Evolutionary conservation across 1,140 invertebrate species (phyloP).

Genomic region (Tetramorium alpestre): DNA sequence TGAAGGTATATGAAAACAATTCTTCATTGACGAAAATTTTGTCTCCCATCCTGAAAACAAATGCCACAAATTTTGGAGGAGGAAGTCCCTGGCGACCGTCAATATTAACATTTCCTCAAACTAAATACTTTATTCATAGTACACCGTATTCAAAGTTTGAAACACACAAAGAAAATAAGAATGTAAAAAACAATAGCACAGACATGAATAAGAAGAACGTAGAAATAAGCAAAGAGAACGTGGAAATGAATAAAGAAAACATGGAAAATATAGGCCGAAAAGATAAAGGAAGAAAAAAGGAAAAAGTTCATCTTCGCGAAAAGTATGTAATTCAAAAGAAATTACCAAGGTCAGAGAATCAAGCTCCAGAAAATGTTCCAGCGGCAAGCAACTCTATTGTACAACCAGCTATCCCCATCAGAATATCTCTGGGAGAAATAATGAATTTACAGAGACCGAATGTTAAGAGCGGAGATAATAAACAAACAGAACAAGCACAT

Average conservation of each 20-base stretch:
- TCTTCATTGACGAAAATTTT: constrained; percentile 78
- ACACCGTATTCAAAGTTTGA: constrained; percentile 72
- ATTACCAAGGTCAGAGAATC: background rate
- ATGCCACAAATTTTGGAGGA: constrained; percentile 56
- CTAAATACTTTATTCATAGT: constrained; percentile 77
- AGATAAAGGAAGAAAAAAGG: constrained; percentile 59
- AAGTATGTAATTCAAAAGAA: constrained; percentile 27
- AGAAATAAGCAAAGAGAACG: constrained; percentile 50
- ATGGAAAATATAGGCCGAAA: constrained; percentile 49
- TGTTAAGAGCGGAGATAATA: constrained; percentile 13
- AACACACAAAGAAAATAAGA: constrained; percentile 9
- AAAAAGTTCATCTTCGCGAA: constrained; percentile 78
- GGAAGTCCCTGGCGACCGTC: constrained; percentile 77
- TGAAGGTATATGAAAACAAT: constrained; percentile 62
- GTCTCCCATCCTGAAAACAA: constrained; percentile 75
- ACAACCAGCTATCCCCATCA: constrained; percentile 38
- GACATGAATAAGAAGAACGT: constrained; percentile 50
- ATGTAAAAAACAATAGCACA: constrained; percentile 60
- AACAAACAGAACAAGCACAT: constrained; percentile 37
- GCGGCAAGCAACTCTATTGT: background rate
- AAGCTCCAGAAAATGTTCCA: constrained; percentile 21
- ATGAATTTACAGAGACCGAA: constrained; percentile 56
- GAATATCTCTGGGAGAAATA: constrained; percentile 67
- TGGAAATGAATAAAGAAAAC: background rate
- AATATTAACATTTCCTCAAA: constrained; percentile 71